These are phyloP conservation scores for Mactra quadrangularis DNA, from an alignment of 1,140 invertebrate species.

Conservation along the genomic window DNA sequence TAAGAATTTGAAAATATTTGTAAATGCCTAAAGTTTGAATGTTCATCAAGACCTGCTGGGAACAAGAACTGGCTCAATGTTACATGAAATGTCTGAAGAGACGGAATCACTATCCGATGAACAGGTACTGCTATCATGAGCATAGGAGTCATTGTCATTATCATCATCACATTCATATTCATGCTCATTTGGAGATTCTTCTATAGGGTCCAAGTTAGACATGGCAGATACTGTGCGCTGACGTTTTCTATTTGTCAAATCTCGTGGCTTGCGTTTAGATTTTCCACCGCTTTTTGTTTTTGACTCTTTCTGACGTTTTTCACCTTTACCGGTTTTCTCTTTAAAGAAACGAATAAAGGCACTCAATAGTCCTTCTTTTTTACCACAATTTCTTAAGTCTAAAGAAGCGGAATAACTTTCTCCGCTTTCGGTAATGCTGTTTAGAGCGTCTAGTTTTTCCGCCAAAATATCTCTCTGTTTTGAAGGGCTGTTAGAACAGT, in stretches of 20 bases:
- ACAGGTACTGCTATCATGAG: constrained; percentile 66
- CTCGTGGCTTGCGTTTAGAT: constrained; percentile 78
- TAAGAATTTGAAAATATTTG: constrained; percentile 20
- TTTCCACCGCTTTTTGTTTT: constrained; percentile 65
- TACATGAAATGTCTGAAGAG: constrained; percentile 54
- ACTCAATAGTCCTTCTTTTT: constrained; percentile 78
- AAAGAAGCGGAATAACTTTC: constrained; percentile 53
- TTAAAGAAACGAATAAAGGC: constrained; percentile 76
- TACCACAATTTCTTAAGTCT: constrained; percentile 67
- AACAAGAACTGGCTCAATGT: constrained; percentile 38
- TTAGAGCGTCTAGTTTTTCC: constrained; percentile 49
- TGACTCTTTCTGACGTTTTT: constrained; percentile 32
- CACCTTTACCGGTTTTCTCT: constrained; percentile 72
- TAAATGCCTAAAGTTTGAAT: constrained; percentile 11
- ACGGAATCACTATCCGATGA: constrained; percentile 46
- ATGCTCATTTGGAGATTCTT: constrained; percentile 79
- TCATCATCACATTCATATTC: constrained; percentile 68
- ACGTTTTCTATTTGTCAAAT: constrained; percentile 75
- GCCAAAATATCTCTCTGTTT: constrained; percentile 49
- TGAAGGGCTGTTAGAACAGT: constrained; percentile 29
- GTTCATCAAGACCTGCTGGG: constrained; percentile 41
- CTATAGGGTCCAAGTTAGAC: constrained; percentile 81
- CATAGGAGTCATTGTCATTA: constrained; percentile 75
- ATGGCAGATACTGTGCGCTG: constrained; percentile 80
- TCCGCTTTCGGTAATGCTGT: constrained; percentile 33